These are phyloP conservation scores for Catharus fuscescens DNA, from an alignment of 2,113 vertebrate species.

Conservation along the genomic window DNA sequence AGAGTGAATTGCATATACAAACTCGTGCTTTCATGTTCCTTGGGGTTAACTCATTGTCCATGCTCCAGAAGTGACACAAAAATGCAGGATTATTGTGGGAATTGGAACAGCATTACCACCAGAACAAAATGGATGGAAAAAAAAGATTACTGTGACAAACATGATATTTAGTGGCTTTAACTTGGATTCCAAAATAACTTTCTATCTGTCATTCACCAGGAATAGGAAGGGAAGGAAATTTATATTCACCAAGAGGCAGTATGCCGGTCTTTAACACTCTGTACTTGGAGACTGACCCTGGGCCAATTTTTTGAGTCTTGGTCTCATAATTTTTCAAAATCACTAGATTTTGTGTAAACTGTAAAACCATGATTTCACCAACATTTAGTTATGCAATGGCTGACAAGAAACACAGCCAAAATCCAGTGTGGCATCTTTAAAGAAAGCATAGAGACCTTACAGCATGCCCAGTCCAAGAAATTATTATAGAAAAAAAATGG, in stretches of 20 bases:
- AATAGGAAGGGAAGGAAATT: background rate
- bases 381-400: background rate
- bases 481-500: background rate
- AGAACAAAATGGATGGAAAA: background rate
- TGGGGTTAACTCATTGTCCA: background rate
- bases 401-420: background rate
- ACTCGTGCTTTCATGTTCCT: background rate
- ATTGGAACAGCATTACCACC: background rate
- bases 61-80: background rate
- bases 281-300: background rate
- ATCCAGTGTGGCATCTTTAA: background rate
- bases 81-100: background rate
- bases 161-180: background rate
- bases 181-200: background rate
- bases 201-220: background rate
- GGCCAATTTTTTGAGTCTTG: background rate
- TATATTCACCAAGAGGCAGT: background rate
- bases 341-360: background rate
- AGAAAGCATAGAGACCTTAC: background rate
- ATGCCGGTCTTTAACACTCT: background rate
- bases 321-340: background rate
- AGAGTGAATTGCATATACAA: background rate
- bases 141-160: background rate
- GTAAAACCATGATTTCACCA: background rate
- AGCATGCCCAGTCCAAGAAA: background rate